Evolutionary conservation across 2,888 invertebrate species (phyloP).

Genomic region (Parnassius smintheus): DNA sequence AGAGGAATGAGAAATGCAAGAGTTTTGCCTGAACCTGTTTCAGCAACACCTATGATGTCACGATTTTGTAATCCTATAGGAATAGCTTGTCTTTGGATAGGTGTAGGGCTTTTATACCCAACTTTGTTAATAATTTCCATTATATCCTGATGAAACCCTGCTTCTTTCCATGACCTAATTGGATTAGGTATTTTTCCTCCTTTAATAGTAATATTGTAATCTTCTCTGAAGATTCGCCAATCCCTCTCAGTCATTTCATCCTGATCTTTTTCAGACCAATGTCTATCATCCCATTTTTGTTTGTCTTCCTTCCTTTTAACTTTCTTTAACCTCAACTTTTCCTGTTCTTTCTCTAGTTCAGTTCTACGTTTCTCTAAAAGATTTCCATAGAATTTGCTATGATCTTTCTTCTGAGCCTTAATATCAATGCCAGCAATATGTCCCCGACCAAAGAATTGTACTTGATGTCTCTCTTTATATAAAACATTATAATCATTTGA

Average conservation of each 20-base stretch:
- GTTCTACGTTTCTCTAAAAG: constrained; percentile 96
- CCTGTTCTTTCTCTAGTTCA: constrained; percentile 97
- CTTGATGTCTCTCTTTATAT: constrained; percentile 98
- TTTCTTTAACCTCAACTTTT: constrained; percentile 94
- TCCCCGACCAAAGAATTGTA: constrained; percentile 98
- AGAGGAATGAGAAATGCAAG: constrained; percentile 98
- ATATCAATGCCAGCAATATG: constrained; percentile 99
- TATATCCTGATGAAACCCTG: constrained; percentile 92
- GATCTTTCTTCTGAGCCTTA: constrained; percentile 96
- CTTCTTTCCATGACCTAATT: constrained; percentile 96
- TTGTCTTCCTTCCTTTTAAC: constrained; percentile 98
- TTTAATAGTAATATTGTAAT: constrained; percentile 99
- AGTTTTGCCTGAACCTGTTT: constrained; percentile 99
- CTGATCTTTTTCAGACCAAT: constrained; percentile 97
- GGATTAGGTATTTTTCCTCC: constrained; percentile 98
- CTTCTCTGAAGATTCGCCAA: constrained; percentile 99
- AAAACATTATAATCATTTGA: constrained; percentile 98
- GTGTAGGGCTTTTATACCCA: constrained; percentile 98
- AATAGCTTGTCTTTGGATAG: constrained; percentile 99
- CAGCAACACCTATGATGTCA: constrained; percentile 99
- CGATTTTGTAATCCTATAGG: constrained; percentile 97
- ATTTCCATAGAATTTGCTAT: constrained; percentile 98
- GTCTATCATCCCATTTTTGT: constrained; percentile 99
- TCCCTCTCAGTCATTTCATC: constrained; percentile 99
- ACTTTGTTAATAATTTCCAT: constrained; percentile 96